Evolutionary conservation across 2,888 invertebrate species (phyloP).

Genomic region (Stegophylla sp.): DNA sequence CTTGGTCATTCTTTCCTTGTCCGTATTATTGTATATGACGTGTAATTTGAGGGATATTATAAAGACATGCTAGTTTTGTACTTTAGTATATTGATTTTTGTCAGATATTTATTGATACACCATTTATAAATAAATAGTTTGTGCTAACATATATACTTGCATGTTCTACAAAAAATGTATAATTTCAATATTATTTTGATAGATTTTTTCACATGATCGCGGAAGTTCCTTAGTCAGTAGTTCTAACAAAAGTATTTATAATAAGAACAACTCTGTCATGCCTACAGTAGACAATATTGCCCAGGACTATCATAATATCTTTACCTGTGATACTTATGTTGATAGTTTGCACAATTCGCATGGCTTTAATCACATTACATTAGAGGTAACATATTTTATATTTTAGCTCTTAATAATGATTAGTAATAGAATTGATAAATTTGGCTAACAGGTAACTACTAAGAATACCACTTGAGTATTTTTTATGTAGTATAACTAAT

Average conservation of each 20-base stretch:
- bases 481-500: too few species aligned
- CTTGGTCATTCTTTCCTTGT: too few species aligned
- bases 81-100: too few species aligned
- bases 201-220: constrained; percentile 37
- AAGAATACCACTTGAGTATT: too few species aligned
- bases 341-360: constrained; percentile 50
- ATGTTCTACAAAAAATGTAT: constrained; percentile 28
- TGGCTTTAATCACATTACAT: constrained; percentile 27
- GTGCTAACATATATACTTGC: constrained; percentile 8
- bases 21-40: too few species aligned
- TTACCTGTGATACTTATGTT: constrained; percentile 37
- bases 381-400: constrained; percentile 36
- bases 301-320: constrained; percentile 36
- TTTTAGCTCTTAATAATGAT: constrained; percentile 15
- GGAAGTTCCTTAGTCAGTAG: constrained; percentile 41
- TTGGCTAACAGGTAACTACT: neutral
- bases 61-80: too few species aligned
- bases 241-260: constrained; percentile 36
- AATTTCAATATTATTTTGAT: constrained; percentile 37
- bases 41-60: too few species aligned
- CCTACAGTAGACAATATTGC: constrained; percentile 38
- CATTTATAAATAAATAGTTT: neutral
- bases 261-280: constrained; percentile 31
- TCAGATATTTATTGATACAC: too few species aligned
- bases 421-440: neutral